A percentile compares a stretch with the other conserved stretches of the same genome.
phyloP scores from a whole-genome alignment of 2,888 invertebrate genomes.

The Acanthosepion lycidas region DNA sequence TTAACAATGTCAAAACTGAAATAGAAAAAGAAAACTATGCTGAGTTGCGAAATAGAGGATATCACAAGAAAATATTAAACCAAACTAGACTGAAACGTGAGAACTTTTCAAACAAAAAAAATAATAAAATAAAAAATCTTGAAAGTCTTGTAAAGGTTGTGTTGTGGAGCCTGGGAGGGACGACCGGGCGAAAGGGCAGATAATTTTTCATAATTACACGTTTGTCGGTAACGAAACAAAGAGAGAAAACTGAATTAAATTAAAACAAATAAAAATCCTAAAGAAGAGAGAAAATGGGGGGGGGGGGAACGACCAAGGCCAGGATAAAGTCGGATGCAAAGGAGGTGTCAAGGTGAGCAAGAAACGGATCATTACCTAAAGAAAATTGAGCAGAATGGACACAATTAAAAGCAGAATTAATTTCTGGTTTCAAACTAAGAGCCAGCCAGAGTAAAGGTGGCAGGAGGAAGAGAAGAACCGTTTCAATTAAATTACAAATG shows the following conservation, averaged over 20 bases:
- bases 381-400: background rate
- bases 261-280: background rate
- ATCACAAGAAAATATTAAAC: no score
- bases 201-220: conserved; percentile 20
- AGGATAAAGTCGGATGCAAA: background rate
- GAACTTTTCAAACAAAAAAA: background rate
- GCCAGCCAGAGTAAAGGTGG: no score
- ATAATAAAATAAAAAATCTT: background rate
- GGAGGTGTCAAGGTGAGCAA: background rate
- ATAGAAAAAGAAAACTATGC: background rate
- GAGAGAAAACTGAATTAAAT: background rate
- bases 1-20: background rate
- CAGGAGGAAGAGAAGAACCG: no score
- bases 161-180: background rate
- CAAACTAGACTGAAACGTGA: background rate
- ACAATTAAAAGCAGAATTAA: background rate
- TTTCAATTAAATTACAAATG: no score
- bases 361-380: background rate
- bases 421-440: background rate
- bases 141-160: background rate
- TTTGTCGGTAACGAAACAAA: conserved; percentile 8
- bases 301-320: background rate
- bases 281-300: background rate
- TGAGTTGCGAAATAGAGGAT: background rate
- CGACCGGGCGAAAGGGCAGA: background rate